phyloP scores from a whole-genome alignment of 2,797 vertebrate genomes.

The Echeneis naucrates region DNA sequence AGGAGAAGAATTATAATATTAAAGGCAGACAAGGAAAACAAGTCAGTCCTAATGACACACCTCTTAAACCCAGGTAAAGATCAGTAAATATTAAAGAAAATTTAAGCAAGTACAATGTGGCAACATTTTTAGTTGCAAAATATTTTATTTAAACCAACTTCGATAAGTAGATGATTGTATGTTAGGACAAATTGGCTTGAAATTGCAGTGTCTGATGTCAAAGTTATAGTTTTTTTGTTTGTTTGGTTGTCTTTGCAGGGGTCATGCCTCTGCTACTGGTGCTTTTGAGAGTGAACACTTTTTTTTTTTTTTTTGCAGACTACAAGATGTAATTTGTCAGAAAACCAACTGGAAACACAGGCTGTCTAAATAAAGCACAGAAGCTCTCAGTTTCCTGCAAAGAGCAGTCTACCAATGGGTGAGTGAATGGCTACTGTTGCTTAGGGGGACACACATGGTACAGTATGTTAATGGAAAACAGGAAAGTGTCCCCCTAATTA shows the following conservation, averaged over 20 bases:
- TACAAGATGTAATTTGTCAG: conserved; percentile 8
- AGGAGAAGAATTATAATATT: neutral
- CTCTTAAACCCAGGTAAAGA: no score
- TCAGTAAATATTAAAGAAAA: no score
- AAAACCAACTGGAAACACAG: conserved; percentile 11
- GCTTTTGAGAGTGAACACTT: conserved; percentile 1
- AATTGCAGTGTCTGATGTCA: neutral
- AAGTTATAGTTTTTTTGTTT: neutral
- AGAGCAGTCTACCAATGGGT: conserved; percentile 24
- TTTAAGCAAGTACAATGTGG: no score
- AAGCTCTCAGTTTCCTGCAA: conserved; percentile 14
- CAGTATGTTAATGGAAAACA: conserved; percentile 24
- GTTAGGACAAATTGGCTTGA: neutral
- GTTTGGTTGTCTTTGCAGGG: neutral
- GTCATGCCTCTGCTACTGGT: neutral
- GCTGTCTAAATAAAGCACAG: neutral
- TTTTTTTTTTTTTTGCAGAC: neutral
- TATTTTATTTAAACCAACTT: neutral
- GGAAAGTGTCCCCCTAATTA: conserved; percentile 43
- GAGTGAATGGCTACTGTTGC: conserved; percentile 21
- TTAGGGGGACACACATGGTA: conserved; percentile 4
- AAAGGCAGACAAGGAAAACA: neutral
- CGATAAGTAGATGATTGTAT: neutral
- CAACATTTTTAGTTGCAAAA: neutral
- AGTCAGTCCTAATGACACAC: no score